Evolutionary conservation across 2,888 invertebrate genomes (phyloP), one percentile per base, ranked within the genome.

Genomic region (Chaitophorus viminalis): DNA sequence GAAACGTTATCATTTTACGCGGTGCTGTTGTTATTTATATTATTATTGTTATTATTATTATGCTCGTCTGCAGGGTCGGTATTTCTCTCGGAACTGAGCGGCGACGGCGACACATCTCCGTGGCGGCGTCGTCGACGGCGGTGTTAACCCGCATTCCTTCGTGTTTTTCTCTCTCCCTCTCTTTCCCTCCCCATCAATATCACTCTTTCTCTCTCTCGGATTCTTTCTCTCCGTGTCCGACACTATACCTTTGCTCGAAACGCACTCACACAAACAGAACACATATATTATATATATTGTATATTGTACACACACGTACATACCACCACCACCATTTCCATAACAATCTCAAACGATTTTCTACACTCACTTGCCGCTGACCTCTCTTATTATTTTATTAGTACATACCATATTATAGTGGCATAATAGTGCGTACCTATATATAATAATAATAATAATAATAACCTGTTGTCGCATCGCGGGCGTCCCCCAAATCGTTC

Each of bases 61-160:
- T 81, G 5, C 60, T 76, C 65, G 65, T 82, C 39, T 83, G 46
- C 46, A n/a, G 60, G 84, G 84, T 84, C 65, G 83, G 83, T 84
- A 76, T 76, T 84, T 76, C 75, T 76, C 68, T 60, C 29, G 39
- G 60, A 54, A 25, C 82, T 54, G 31, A 33, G 46, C 46, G 76
- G 39, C 31, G 36, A 25, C 76, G 76, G 39, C 18, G 74, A 29
- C 31, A 60, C 31, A 68, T 74, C 70, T 25, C 17, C 8, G 46
- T n/a, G 76, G n/a, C 76, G 29, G 18, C 74, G 36, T 3, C 65
- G n/a, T n/a, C n/a, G 52, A 36, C 60, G 25, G 29, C 83, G 39
- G 18, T 52, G 78, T 85, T 85, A 77, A 85, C 60, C 70, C 85
- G 72, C 86, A 86, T 86, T 86, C 86, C 86, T 54, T 25, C 68